Evolutionary conservation across 2,797 vertebrate species (phyloP).

Genomic region (Channallabes apus): DNA sequence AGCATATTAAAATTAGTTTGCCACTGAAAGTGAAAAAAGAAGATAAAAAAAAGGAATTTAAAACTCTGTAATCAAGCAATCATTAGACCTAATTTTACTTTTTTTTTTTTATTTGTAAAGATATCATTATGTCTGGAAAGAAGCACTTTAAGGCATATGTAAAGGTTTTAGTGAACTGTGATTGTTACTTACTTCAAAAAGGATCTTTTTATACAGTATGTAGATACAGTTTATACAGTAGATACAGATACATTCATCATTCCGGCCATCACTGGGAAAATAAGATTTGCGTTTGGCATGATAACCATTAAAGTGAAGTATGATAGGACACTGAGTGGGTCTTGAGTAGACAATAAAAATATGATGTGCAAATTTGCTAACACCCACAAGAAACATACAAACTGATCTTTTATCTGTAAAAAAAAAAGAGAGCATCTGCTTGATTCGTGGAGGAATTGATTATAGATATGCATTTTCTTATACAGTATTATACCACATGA

Average conservation of each 20-base stretch:
- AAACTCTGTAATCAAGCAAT: background rate
- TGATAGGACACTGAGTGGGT: background rate
- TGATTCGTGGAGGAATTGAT: background rate
- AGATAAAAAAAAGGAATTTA: no score
- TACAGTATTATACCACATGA: background rate
- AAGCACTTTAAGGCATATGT: background rate
- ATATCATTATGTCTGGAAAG: background rate
- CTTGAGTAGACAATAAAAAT: background rate
- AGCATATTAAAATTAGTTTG: no score
- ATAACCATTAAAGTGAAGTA: background rate
- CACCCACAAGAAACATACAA: background rate
- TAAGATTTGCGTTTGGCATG: background rate
- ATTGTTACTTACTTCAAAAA: background rate
- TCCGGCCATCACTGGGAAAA: background rate
- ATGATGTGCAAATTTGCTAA: background rate
- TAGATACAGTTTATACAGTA: no score
- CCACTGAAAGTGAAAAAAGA: no score
- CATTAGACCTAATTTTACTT: background rate
- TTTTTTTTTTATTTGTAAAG: background rate
- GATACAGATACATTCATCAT: constrained; percentile 3
- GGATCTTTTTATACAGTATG: background rate
- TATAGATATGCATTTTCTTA: no score
- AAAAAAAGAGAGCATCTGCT: background rate
- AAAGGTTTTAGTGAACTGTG: background rate
- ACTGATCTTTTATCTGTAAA: background rate